Evolutionary conservation across 2,797 vertebrate species (phyloP), one percentile per base, ranked within the genome.

Genomic region (Coreius guichenoti): DNA sequence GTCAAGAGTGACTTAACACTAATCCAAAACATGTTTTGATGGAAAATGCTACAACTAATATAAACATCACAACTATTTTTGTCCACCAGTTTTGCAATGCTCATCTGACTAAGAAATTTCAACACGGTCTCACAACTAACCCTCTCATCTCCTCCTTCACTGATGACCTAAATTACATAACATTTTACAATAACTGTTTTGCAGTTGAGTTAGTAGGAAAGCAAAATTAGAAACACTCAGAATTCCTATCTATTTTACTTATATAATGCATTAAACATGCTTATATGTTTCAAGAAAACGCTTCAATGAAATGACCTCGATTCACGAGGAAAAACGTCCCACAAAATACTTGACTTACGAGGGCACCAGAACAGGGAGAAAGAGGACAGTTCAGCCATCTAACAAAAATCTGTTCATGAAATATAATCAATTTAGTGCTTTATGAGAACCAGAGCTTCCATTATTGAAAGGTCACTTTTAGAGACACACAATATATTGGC

Each of bases 241-340:
- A 43, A 17, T n/a, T 26, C 8, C 8, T 33, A 61, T 73, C 11
- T 4, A 63, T 47, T 43, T 16, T 61, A 33, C 26, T 73, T 73
- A 3, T 26, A 65, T 47, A 67, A 80, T 9, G 43, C 65, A 51
- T 49, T 75, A 36, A 36, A 54, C 31, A 81, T 13, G 31, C 21
- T 39, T 39, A 69, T 73, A n/a, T 1, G 1, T 61, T 82, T 31
- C 5, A 56, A 19, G 43, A 58, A 80, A 65, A 33, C 8, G 9
- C 9, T 81, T 63, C 19, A 90, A 92, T 92, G 91, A 91, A 92
- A 90, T 87, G 91, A 51, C 72, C 45, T 54, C 21, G 21, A 76
- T 47, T 82, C 36, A 7, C 51, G n/a, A 31, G 17, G 17, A 23
- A 80, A 43, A 14, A 61, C 26, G 21, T 43, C 23, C 6, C 21